phyloP scores from a whole-genome alignment of 2,113 vertebrate genomes.

The Zosterops hypoxanthus region DNA sequence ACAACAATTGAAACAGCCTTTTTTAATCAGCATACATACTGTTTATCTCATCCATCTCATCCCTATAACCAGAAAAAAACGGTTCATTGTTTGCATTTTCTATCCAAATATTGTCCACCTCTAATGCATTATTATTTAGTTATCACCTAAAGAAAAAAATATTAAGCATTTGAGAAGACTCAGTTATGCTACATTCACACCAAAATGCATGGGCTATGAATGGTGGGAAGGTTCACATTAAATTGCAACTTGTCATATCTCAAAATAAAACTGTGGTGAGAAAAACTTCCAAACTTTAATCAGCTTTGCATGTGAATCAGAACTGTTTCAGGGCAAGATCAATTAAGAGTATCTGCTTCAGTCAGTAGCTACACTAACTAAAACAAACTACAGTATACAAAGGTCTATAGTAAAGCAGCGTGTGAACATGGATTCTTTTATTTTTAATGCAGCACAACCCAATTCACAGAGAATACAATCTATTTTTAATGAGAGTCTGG shows the following conservation, averaged over 20 bases:
- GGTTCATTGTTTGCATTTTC: neutral
- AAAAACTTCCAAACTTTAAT: neutral
- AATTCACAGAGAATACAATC: neutral
- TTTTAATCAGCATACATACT: neutral
- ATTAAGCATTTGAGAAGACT: neutral
- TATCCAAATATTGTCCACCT: neutral
- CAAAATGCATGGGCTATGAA: neutral
- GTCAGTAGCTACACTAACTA: constrained; percentile 37
- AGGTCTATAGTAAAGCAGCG: neutral
- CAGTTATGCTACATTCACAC: neutral
- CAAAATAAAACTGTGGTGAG: neutral
- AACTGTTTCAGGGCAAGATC: constrained; percentile 4
- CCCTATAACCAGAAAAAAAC: neutral
- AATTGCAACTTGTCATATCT: neutral
- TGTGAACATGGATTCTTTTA: constrained; percentile 17
- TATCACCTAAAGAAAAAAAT: neutral
- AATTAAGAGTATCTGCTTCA: constrained; percentile 35
- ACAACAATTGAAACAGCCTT: neutral
- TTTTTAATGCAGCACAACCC: constrained; percentile 30
- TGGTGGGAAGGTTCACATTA: neutral
- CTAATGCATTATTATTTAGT: constrained; percentile 25
- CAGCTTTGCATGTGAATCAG: constrained; percentile 21
- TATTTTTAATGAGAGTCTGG: constrained; percentile 60
- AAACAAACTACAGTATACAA: neutral
- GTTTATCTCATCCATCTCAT: neutral